Conservation (phyloP, 2,113 vertebrate genomes). For the Stictonetta naevosa region DNA sequence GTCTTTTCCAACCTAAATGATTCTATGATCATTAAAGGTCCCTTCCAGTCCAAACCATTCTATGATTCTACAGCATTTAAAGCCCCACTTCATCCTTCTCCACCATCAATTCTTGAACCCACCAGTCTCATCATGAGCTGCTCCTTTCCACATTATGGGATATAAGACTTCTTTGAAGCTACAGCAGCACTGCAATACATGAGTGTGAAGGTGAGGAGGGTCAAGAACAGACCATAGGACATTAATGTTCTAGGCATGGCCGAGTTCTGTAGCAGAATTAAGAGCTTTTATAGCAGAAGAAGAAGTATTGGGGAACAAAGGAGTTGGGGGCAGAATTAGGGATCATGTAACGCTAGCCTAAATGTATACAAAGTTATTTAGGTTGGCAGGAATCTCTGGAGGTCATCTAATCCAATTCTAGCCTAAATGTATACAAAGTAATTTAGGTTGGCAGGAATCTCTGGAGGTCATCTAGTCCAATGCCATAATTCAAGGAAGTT, state of each 20-base stretch:
- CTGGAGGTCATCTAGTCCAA: neutral
- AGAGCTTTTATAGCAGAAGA: neutral
- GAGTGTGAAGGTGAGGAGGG: neutral
- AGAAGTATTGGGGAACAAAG: neutral
- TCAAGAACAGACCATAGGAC: neutral
- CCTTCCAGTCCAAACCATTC: too few relatives aligned
- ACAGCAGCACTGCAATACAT: neutral
- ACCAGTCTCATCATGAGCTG: neutral
- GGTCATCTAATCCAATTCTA: too few relatives aligned
- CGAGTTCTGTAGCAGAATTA: neutral
- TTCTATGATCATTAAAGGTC: too few relatives aligned
- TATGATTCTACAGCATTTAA: too few relatives aligned
- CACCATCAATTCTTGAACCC: neutral
- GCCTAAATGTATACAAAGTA: neutral
- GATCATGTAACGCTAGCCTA: neutral
- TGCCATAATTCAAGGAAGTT: neutral
- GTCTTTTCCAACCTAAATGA: too few relatives aligned
- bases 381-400: neutral
- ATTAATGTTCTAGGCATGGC: neutral
- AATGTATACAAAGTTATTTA: neutral
- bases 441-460: neutral
- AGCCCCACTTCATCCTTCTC: neutral
- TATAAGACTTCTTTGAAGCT: neutral
- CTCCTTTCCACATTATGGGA: neutral
- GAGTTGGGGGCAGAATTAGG: neutral